These are phyloP conservation scores for Rhipidura dahli DNA, from an alignment of 2,113 vertebrate genomes.

Conservation along the genomic window DNA sequence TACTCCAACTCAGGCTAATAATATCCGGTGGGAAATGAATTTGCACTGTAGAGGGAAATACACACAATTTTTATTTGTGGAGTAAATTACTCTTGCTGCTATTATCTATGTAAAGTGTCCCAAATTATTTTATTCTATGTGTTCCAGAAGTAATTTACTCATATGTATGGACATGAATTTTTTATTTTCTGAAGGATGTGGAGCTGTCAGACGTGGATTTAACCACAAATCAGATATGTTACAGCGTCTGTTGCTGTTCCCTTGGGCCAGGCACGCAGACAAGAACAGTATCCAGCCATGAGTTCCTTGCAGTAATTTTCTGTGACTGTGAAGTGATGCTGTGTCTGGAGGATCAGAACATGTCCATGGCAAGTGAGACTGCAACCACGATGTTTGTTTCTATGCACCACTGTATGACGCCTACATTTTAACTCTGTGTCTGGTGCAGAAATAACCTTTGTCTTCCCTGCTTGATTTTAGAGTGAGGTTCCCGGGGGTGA, in stretches of 20 bases:
- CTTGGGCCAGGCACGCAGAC: not conserved
- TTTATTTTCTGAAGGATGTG: not conserved
- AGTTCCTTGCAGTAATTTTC: not conserved
- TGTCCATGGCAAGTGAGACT: not conserved
- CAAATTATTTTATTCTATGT: not conserved
- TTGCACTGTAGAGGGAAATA: not conserved
- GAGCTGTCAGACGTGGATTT: not conserved
- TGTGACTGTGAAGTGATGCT: not conserved
- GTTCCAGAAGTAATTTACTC: not conserved
- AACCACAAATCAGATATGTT: not conserved
- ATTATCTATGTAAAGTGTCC: not conserved
- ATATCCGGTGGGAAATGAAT: not conserved
- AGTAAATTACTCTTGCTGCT: not conserved
- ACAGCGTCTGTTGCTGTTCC: not conserved
- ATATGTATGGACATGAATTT: not conserved
- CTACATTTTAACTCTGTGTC: not conserved
- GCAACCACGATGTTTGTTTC: not conserved
- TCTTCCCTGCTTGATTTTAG: not conserved
- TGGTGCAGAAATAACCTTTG: not conserved
- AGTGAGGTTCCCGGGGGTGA: not conserved
- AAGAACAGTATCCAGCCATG: not conserved
- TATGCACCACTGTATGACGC: not conserved
- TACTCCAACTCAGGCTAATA: not conserved
- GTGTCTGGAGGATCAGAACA: not conserved
- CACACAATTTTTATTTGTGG: not conserved